Conservation (phyloP, 2,797 vertebrate genomes). For the Sebastes trivittatus region DNA sequence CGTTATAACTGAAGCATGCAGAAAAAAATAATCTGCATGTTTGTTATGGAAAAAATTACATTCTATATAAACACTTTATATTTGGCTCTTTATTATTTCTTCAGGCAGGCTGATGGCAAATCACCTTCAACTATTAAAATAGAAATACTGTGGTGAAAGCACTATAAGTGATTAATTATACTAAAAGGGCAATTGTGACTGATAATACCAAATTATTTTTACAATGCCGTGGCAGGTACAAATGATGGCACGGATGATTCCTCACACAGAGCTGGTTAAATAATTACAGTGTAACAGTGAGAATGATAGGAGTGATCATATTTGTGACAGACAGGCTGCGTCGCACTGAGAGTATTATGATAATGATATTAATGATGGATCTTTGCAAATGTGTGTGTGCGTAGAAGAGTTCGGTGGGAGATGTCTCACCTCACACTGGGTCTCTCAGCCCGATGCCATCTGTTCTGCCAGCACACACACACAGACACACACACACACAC, state of each 20-base stretch:
- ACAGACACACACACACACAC: constrained; percentile 15
- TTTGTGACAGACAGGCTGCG: constrained; percentile 72
- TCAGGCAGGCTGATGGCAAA: constrained; percentile 4
- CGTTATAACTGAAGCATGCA: background rate
- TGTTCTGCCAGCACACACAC: constrained; percentile 65
- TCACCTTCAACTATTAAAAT: background rate
- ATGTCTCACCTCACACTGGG: constrained; percentile 78
- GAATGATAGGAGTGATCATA: constrained; percentile 73
- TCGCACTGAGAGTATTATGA: constrained; percentile 75
- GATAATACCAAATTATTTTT: constrained; percentile 51
- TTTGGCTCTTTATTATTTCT: background rate
- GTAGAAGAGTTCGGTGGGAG: constrained; percentile 71
- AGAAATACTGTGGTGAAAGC: constrained; percentile 15
- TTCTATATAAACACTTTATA: background rate
- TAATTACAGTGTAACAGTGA: constrained; percentile 65
- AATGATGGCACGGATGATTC: constrained; percentile 46
- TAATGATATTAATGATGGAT: constrained; percentile 80
- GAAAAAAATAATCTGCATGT: background rate
- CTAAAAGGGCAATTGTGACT: constrained; percentile 36
- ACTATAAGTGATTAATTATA: constrained; percentile 40
- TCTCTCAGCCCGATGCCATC: constrained; percentile 80
- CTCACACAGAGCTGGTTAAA: constrained; percentile 65
- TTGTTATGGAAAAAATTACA: background rate
- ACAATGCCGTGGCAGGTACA: constrained; percentile 51
- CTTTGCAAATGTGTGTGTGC: constrained; percentile 66